phyloP scores from a whole-genome alignment of 1,140 invertebrate species.

The Goniozus legneri region DNA sequence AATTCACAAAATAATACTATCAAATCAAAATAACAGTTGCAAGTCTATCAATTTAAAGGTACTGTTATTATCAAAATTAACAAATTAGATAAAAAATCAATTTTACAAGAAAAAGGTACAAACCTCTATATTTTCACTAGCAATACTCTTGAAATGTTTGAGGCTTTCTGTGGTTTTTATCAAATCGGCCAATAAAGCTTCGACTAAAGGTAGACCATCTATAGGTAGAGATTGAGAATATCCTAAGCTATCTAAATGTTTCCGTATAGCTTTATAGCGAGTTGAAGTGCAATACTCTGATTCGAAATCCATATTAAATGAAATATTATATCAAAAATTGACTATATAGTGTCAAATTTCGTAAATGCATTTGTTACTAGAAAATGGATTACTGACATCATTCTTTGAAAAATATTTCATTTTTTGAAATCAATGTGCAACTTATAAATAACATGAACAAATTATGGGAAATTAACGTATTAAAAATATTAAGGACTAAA shows the following conservation, averaged over 20 bases:
- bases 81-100: background rate
- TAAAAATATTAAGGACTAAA: too few relatives aligned
- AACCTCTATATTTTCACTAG: slow-evolving; percentile 63
- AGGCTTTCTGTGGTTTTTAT: slow-evolving; percentile 75
- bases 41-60: background rate
- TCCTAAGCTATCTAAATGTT: slow-evolving; percentile 67
- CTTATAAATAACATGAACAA: too few relatives aligned
- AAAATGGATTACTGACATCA: slow-evolving; percentile 5
- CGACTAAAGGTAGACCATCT: slow-evolving; percentile 71
- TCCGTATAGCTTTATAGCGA: slow-evolving; percentile 56
- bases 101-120: slow-evolving; percentile 3
- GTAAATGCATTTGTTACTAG: slow-evolving; percentile 3
- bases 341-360: too few relatives aligned
- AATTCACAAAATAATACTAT: slow-evolving; percentile 10
- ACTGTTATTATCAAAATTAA: background rate
- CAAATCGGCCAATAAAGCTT: slow-evolving; percentile 71
- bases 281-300: slow-evolving; percentile 39
- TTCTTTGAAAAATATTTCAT: too few relatives aligned
- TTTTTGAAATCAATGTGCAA: too few relatives aligned
- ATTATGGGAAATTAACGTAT: too few relatives aligned
- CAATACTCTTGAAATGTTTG: slow-evolving; percentile 72
- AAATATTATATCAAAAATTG: too few relatives aligned
- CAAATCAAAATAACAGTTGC: slow-evolving; percentile 2
- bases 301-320: slow-evolving; percentile 28
- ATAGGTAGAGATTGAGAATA: slow-evolving; percentile 69